A percentile compares a stretch with the other conserved stretches of the same genome.
Evolutionary conservation across 2,113 vertebrate genomes (phyloP).

Genomic region (Cyphomyrus plagiostoma): DNA sequence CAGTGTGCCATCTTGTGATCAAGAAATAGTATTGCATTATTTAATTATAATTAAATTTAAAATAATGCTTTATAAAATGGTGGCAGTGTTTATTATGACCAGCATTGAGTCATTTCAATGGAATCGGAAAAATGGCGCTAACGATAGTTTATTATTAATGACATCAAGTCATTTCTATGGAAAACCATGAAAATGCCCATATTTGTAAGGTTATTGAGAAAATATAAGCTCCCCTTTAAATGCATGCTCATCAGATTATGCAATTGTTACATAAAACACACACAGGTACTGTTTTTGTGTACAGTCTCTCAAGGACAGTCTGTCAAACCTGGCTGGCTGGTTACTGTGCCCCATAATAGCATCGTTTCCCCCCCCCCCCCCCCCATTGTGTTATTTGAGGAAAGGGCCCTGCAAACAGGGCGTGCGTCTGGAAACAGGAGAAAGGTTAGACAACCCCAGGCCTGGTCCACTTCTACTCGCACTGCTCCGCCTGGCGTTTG

Average conservation of each 20-base stretch:
- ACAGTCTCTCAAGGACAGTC: slow-evolving; percentile 24
- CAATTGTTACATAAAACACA: slow-evolving; percentile 37
- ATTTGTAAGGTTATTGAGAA: not conserved
- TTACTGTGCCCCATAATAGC: slow-evolving; percentile 30
- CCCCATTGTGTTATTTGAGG: not conserved
- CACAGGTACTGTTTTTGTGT: slow-evolving; percentile 23
- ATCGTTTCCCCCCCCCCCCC: slow-evolving; percentile 5
- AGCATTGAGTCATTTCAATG: not conserved
- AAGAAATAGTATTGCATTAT: slow-evolving; percentile 23
- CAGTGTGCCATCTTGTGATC: slow-evolving; percentile 41
- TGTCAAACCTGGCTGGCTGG: slow-evolving; percentile 18
- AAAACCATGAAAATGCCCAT: not conserved
- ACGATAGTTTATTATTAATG: not conserved
- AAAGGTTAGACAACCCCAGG: not conserved
- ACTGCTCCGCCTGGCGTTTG: not conserved
- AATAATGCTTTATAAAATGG: not conserved
- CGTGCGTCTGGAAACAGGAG: slow-evolving; percentile 1
- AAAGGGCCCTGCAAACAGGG: slow-evolving; percentile 5
- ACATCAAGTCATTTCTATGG: not conserved
- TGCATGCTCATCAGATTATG: slow-evolving; percentile 34
- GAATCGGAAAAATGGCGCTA: not conserved
- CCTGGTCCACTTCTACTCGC: not conserved
- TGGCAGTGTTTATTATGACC: not conserved
- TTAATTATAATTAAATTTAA: slow-evolving; percentile 11
- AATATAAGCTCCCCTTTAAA: slow-evolving; percentile 23